Base-by-base conservation (phyloP, 2,888 invertebrate genomes). In the Tenthredo mesomela region DNA sequence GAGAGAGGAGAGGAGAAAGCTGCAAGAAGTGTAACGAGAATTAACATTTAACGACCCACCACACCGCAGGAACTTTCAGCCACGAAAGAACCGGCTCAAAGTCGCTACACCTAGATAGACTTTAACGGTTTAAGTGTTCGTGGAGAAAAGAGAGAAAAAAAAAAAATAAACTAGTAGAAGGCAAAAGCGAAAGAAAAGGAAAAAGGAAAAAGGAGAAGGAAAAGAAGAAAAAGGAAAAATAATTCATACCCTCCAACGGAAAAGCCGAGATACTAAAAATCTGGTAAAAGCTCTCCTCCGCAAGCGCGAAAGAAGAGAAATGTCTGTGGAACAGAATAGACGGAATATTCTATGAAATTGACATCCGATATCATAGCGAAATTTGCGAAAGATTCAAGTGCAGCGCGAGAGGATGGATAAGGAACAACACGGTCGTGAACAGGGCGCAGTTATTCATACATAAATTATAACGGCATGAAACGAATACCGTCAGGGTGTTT, bases 401-500 rank as follows among this genome's bases (percentile, higher is more conserved):
- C 37, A 40, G 40, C 3, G 37, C 1, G 33, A 1, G 37, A n/a
- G 15, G 1, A 37, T n/a, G 12, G 29, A 80, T 40, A 58, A 50
- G 78, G n/a, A 84, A 67, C 25, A 84, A 40, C 84, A 77, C 33
- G 65, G 33, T 77, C 85, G 88, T 87, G 87, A 89, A 89, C 87
- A 89, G 86, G 87, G 80, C 37, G 88, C 88, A 91, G 90, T 91
- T 91, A 91, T 90, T 91, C 91, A 89, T 90, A 90, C 91, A 91
- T 91, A 91, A 91, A 92, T 91, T 91, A 91, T 89, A 89, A 87
- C 65, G 61, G 89, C 89, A 87, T 86, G 87, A 89, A 91, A 90
- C 89, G 91, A 90, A 90, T 90, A 88, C 87, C 90, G 88, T 88
- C 89, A 88, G 88, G 85, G 87, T 90, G 90, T 92, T 92, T 92